Base-by-base conservation (phyloP, 1,140 invertebrate species). In the Polypedilum pembai region DNA sequence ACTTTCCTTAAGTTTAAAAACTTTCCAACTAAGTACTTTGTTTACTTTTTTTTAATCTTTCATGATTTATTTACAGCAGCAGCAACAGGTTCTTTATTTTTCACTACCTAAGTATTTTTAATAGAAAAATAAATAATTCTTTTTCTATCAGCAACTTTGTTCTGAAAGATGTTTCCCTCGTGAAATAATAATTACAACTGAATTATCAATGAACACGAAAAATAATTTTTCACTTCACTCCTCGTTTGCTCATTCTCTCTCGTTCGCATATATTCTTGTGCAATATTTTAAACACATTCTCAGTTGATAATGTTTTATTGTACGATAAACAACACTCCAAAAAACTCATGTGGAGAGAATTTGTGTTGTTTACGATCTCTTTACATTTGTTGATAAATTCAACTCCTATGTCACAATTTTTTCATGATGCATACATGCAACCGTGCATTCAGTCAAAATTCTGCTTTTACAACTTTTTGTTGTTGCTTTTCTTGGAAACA, bases 101-200 rank as follows among this genome's bases (percentile, higher is more conserved):
- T 33, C 24, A 45, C 15, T 45, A 45, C 15, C 15, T 45, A 45
- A 33, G n/a, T 41, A 41, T 41, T 45, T 45, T 45, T 45, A 15
- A 45, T 33, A 45, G 15, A 45, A 45, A 45, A 3, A 3, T 45
- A 3, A 3, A 12, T 8, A 45, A 45, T 45, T 45, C 40, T 41
- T 10, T 45, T 15, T 45, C 8, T 33, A 15, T 45, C n/a, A n/a
- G 8, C n/a, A 56, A 0, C n/a, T 56, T 56, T n/a, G 10, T 56
- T 56, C 45, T 56, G n/a, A 15, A 15, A 1, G 45, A 56, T n/a
- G 12, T 56, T 12, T 56, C n/a, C 45, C 45, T 56, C 45, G n/a
- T 56, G 45, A 56, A 56, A 56, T 56, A n/a, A 56, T 56, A 56
- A 56, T 56, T 56, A 56, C 45, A 56, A 56, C 45, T 56, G 45